Conservation (phyloP, 2,113 vertebrate species). For the Percina caprodes region DNA sequence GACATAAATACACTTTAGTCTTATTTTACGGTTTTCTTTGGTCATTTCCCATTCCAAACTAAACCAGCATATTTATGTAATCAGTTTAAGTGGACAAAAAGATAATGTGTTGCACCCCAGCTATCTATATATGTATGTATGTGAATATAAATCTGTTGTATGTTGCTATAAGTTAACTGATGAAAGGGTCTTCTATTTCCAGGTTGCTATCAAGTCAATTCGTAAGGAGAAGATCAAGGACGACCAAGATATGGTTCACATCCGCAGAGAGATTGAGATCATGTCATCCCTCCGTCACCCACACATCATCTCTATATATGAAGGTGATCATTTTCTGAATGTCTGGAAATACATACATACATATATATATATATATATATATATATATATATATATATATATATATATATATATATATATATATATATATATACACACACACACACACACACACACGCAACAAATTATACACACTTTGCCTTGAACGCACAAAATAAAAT, state of each 20-base stretch:
- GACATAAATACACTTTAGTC: slow-evolving; percentile 1
- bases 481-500: slow-evolving; percentile 28
- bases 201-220: slow-evolving; percentile 99
- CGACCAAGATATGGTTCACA: slow-evolving; percentile 99
- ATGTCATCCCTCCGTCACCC: slow-evolving; percentile 99
- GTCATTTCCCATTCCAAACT: neutral
- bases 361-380: too few species aligned
- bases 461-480: slow-evolving; percentile 31
- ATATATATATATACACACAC: too few species aligned
- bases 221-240: slow-evolving; percentile 99
- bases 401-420: too few species aligned
- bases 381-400: too few species aligned
- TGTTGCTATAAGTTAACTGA: slow-evolving; percentile 8
- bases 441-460: neutral
- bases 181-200: slow-evolving; percentile 48
- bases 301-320: slow-evolving; percentile 99
- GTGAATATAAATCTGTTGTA: too few species aligned
- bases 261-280: slow-evolving; percentile 98
- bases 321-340: slow-evolving; percentile 85
- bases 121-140: neutral
- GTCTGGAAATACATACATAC: neutral
- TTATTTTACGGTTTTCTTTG: neutral
- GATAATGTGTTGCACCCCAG: neutral
- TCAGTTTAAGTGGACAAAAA: neutral
- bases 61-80: neutral